phyloP scores from a whole-genome alignment of 2,797 vertebrate species.

The Tangara arthus region DNA sequence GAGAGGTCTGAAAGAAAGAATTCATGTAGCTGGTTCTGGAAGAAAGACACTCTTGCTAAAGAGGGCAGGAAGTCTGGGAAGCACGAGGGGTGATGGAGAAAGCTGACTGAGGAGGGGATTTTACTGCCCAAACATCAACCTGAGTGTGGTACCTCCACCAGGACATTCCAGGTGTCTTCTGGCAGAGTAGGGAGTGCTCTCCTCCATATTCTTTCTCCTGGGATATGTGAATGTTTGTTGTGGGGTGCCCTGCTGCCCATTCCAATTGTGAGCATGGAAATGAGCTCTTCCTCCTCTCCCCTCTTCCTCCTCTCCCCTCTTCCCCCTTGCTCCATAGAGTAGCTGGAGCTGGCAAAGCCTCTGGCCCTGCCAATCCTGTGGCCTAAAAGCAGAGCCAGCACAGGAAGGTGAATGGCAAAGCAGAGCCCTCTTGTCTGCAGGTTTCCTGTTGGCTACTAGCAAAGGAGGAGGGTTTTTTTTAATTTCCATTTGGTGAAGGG shows the following conservation, averaged over 20 bases:
- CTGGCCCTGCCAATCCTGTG: background rate
- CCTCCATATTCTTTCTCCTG: background rate
- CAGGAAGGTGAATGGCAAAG: constrained; percentile 58
- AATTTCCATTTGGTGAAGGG: constrained; percentile 61
- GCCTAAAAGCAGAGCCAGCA: constrained; percentile 27
- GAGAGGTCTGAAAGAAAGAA: background rate
- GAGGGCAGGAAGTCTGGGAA: background rate
- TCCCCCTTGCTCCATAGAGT: background rate
- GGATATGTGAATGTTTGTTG: background rate
- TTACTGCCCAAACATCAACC: background rate
- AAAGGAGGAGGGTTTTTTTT: constrained; percentile 15
- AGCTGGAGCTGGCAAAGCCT: constrained; percentile 14
- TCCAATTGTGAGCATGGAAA: background rate
- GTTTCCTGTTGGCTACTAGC: constrained; percentile 58
- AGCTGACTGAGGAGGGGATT: background rate
- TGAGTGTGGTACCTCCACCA: background rate
- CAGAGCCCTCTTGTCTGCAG: constrained; percentile 46
- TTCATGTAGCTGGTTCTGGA: background rate
- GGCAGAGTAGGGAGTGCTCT: background rate
- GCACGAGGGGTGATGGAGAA: background rate
- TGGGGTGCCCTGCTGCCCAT: background rate
- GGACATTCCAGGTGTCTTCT: background rate
- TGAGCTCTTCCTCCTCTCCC: background rate
- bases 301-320: background rate
- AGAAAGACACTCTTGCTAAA: background rate